Evolutionary conservation across 2,797 vertebrate species (phyloP).

Genomic region (Craterocephalus amniculus): DNA sequence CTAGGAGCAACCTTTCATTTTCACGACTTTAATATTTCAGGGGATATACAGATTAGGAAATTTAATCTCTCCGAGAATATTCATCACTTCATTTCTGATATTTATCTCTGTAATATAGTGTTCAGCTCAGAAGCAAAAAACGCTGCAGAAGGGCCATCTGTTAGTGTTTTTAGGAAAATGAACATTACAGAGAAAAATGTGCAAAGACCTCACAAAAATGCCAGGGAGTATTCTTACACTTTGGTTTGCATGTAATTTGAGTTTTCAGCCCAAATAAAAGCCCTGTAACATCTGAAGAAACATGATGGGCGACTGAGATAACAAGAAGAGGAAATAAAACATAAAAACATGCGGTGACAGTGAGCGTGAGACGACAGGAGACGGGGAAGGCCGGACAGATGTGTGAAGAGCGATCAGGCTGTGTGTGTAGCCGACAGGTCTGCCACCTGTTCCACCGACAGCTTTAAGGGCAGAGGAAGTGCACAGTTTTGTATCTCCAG

Average conservation of each 20-base stretch:
- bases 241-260: conserved; percentile 15
- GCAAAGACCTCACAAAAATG: conserved; percentile 47
- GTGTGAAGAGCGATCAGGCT: conserved; percentile 13
- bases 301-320: conserved; percentile 32
- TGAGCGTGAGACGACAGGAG: conserved; percentile 28
- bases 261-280: conserved; percentile 31
- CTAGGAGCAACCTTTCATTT: conserved; percentile 43
- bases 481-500: conserved; percentile 28
- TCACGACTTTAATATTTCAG: conserved; percentile 65
- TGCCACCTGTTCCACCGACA: conserved; percentile 13
- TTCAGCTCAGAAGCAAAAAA: conserved; percentile 49
- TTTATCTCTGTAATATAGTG: conserved; percentile 60
- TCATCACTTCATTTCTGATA: conserved; percentile 71
- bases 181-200: conserved; percentile 21
- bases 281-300: conserved; percentile 10
- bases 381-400: conserved; percentile 27
- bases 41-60: conserved; percentile 75
- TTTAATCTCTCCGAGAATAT: conserved; percentile 67
- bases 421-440: conserved; percentile 22
- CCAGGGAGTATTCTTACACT: neutral
- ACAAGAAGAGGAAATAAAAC: conserved; percentile 8
- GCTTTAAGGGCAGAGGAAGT: conserved; percentile 31
- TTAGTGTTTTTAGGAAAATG: conserved; percentile 53
- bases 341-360: conserved; percentile 45
- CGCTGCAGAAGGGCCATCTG: conserved; percentile 69